Conservation (phyloP, 1,140 invertebrate genomes). For the Aphidius ervi region DNA sequence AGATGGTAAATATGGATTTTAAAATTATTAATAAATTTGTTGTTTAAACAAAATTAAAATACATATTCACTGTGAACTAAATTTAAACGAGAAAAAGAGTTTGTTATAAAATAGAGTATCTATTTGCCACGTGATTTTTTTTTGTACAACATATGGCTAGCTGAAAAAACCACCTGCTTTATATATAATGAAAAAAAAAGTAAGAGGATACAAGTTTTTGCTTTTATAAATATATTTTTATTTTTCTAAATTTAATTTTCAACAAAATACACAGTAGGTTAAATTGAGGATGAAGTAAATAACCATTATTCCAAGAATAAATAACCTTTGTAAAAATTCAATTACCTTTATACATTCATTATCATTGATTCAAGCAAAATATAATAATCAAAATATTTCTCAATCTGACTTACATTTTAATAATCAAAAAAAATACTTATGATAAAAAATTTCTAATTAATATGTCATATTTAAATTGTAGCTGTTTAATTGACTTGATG, state of each 20-base stretch:
- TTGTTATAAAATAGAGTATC: constrained; percentile 17
- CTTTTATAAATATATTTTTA: not conserved
- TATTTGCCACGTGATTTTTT: constrained; percentile 19
- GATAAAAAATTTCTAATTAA: too few relatives aligned
- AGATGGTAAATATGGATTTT: too few relatives aligned
- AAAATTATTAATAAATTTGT: not conserved
- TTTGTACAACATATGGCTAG: constrained; percentile 42
- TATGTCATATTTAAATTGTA: too few relatives aligned
- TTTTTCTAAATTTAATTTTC: too few relatives aligned
- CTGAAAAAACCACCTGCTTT: constrained; percentile 29
- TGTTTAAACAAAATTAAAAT: not conserved
- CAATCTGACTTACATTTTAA: too few relatives aligned
- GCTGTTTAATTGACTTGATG: too few relatives aligned
- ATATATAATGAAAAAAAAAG: constrained; percentile 26
- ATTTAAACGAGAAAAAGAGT: not conserved
- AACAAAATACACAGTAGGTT: not conserved
- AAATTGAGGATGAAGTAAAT: not conserved
- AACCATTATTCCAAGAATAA: too few relatives aligned
- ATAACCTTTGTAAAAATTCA: too few relatives aligned
- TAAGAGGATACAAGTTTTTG: not conserved
- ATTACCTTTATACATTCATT: too few relatives aligned
- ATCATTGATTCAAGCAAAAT: too few relatives aligned
- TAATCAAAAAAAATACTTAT: too few relatives aligned
- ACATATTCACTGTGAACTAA: not conserved
- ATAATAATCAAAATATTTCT: too few relatives aligned